These are phyloP conservation scores for Xestia rhomboidea DNA, from an alignment of 2,888 invertebrate genomes.

Conservation along the genomic window DNA sequence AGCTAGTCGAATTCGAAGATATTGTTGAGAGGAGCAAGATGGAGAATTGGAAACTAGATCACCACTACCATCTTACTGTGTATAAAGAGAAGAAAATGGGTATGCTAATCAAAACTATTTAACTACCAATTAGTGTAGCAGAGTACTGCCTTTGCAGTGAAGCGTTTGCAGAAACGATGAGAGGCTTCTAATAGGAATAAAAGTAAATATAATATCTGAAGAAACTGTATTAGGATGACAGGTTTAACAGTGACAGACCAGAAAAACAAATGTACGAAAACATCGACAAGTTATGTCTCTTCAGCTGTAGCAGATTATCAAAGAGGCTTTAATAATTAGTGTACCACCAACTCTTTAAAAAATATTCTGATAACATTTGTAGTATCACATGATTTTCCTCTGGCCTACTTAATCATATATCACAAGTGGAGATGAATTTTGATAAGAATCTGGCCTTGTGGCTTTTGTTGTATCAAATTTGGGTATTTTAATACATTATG, in stretches of 20 bases:
- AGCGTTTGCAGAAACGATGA: too few species aligned
- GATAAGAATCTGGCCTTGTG: constrained; percentile 26
- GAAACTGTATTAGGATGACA: too few species aligned
- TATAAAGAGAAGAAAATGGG: constrained; percentile 94
- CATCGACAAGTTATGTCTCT: too few species aligned
- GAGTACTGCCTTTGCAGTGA: too few species aligned
- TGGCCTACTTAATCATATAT: constrained; percentile 25
- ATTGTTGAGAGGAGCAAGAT: constrained; percentile 93
- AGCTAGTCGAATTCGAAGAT: constrained; percentile 92
- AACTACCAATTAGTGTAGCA: background rate
- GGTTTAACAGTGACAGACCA: too few species aligned
- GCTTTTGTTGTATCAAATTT: background rate
- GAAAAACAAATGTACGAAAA: too few species aligned
- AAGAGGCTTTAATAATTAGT: too few species aligned
- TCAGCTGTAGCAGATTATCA: too few species aligned
- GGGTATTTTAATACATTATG: background rate
- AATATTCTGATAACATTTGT: background rate
- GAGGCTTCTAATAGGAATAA: too few species aligned
- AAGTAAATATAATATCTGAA: too few species aligned
- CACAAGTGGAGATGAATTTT: constrained; percentile 18
- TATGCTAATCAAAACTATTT: constrained; percentile 73
- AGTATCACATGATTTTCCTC: constrained; percentile 10
- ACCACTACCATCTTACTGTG: constrained; percentile 92
- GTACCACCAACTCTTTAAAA: background rate
- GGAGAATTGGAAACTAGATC: constrained; percentile 93